These are phyloP conservation scores for Platycercus adscitus DNA, from an alignment of 2,113 vertebrate species.

Conservation along the genomic window DNA sequence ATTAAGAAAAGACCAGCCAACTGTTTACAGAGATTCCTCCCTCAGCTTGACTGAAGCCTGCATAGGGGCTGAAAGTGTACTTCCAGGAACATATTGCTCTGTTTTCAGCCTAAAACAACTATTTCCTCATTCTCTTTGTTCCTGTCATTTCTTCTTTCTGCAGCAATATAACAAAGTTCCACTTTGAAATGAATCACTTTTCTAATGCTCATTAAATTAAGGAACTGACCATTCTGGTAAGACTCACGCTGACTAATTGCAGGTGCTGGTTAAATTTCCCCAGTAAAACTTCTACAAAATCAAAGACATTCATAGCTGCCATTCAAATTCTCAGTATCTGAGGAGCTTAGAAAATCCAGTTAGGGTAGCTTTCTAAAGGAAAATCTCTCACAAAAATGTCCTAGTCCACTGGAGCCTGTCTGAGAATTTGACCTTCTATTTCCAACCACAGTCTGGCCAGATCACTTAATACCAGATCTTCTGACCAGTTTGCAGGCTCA, in stretches of 20 bases:
- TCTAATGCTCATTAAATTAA: constrained; percentile 63
- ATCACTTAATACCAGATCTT: background rate
- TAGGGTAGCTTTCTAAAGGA: background rate
- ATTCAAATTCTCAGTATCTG: constrained; percentile 28
- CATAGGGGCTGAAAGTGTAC: background rate
- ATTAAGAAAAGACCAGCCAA: background rate
- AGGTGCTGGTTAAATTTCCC: constrained; percentile 50
- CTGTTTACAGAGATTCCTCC: background rate
- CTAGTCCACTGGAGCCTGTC: background rate
- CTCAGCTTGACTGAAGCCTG: background rate
- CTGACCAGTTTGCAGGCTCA: background rate
- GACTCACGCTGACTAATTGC: constrained; percentile 59
- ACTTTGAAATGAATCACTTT: constrained; percentile 64
- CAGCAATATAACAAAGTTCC: constrained; percentile 55
- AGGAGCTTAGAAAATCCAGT: background rate
- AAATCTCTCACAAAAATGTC: background rate
- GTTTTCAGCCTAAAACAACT: constrained; percentile 24
- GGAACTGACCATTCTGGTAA: constrained; percentile 49
- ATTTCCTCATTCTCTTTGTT: constrained; percentile 62
- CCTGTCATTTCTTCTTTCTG: constrained; percentile 60
- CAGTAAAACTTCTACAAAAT: constrained; percentile 41
- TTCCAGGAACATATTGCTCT: constrained; percentile 54
- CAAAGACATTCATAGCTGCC: constrained; percentile 4
- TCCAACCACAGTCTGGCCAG: background rate
- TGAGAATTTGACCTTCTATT: background rate